Evolutionary conservation across 2,797 vertebrate species (phyloP).

Genomic region (Chaunax sp.): DNA sequence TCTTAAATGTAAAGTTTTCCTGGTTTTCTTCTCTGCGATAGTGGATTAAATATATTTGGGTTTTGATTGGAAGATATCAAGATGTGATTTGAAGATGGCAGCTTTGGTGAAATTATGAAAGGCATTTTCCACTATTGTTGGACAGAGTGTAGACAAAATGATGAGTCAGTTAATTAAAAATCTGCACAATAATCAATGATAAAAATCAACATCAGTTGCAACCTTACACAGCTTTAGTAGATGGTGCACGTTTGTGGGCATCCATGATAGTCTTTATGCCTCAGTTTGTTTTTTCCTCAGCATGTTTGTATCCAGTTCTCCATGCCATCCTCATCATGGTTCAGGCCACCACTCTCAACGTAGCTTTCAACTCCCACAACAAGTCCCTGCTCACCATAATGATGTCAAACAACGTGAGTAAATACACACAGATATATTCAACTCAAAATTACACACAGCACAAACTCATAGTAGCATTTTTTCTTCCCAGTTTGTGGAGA

Average conservation of each 20-base stretch:
- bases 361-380: constrained; percentile 98
- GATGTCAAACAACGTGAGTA: constrained; percentile 98
- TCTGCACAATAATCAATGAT: neutral
- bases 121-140: no score
- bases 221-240: neutral
- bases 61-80: no score
- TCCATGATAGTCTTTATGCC: neutral
- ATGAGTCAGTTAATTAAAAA: neutral
- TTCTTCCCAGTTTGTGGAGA: constrained; percentile 92
- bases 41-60: no score
- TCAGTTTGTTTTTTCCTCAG: constrained; percentile 61
- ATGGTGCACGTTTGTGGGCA: no score
- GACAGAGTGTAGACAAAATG: neutral
- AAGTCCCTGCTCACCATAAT: constrained; percentile 98
- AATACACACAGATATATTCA: neutral
- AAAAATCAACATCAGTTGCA: neutral
- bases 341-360: constrained; percentile 96
- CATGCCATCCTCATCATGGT: constrained; percentile 98
- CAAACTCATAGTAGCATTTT: neutral
- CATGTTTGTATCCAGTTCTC: constrained; percentile 85
- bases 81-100: neutral
- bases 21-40: no score
- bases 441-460: neutral
- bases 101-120: neutral
- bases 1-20: no score